Base-by-base conservation (phyloP, 2,888 invertebrate genomes). In the Ornithoptera alexandrae region DNA sequence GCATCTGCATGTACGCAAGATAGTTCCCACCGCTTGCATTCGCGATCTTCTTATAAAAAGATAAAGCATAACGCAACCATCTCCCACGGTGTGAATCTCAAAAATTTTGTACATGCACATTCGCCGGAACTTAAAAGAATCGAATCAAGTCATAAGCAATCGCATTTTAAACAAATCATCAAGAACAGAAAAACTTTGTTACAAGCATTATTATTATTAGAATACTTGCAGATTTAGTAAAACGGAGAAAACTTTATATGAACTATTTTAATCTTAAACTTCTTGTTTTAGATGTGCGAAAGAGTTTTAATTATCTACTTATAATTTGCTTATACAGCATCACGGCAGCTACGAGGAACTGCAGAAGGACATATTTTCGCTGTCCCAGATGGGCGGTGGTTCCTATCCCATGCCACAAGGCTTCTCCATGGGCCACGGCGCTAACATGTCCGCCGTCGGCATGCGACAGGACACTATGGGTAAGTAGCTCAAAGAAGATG, bases 331-430 rank as follows among this genome's bases (percentile, higher is more conserved):
- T 69, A 62, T n/a, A 64, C 82, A 92, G 92, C 92, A 92, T 73
- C 92, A 92, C 79, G 92, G 92, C 64, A 92, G 91, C 78, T 92
- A 92, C 79, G 92, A 92, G 70, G 92, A 92, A 81, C 73, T 92
- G 71, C 92, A 92, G 78, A 92, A 92, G 79, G 92, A 92, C 74
- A 92, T 92, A 75, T 92, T 92, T 84, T 92, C 90, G 73, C 80
- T 90, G 74, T 94, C 94, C 60, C 95, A 98, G 95, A 98, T 98
- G 98, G 96, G 97, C 70, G 96, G 97, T 62, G 96, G 97, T 81
- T 97, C 97, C 64, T 98, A 98, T 88, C 97, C 98, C 65, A 98
- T 98, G 97, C 96, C 97, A 30, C 98, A 98, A 87, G 97, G 97
- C 63, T 98, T 98, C 93, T 97, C 97, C 73, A 98, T 98, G 97